A percentile compares a stretch with the other conserved stretches of the same genome.
Conservation (phyloP, 2,888 invertebrate genomes). For the Ornithoptera alexandrae region DNA sequence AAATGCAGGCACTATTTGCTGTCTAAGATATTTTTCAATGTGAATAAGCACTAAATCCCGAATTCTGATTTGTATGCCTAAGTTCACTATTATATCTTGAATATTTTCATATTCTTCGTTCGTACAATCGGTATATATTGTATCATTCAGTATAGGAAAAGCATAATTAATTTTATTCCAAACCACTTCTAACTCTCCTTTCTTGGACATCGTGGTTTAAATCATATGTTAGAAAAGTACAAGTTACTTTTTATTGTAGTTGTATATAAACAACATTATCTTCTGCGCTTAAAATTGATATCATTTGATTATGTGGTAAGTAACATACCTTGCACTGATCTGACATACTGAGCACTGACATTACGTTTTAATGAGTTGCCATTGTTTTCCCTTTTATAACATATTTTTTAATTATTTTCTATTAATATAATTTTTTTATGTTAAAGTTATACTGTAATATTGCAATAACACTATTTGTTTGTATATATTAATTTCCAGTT, state of each 20-base stretch:
- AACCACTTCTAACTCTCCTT: slow-evolving; percentile 60
- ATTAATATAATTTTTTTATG: too few relatives aligned
- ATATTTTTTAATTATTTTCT: too few relatives aligned
- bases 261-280: not conserved
- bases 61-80: slow-evolving; percentile 65
- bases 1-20: slow-evolving; percentile 82
- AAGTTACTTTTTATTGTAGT: not conserved
- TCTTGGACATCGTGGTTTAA: slow-evolving; percentile 51
- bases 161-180: slow-evolving; percentile 73
- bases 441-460: too few relatives aligned
- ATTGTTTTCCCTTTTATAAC: too few relatives aligned
- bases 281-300: not conserved
- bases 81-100: slow-evolving; percentile 59
- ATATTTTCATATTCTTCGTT: slow-evolving; percentile 65
- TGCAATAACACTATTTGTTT: too few relatives aligned
- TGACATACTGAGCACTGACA: too few relatives aligned
- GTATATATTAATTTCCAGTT: too few relatives aligned
- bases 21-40: slow-evolving; percentile 81
- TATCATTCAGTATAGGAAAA: slow-evolving; percentile 69
- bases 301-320: not conserved
- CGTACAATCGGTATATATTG: slow-evolving; percentile 60
- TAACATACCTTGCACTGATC: too few relatives aligned
- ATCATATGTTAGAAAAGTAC: not conserved
- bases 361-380: too few relatives aligned
- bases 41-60: slow-evolving; percentile 65